Conservation (phyloP, 1,140 invertebrate species). For the Nasonia giraulti region DNA sequence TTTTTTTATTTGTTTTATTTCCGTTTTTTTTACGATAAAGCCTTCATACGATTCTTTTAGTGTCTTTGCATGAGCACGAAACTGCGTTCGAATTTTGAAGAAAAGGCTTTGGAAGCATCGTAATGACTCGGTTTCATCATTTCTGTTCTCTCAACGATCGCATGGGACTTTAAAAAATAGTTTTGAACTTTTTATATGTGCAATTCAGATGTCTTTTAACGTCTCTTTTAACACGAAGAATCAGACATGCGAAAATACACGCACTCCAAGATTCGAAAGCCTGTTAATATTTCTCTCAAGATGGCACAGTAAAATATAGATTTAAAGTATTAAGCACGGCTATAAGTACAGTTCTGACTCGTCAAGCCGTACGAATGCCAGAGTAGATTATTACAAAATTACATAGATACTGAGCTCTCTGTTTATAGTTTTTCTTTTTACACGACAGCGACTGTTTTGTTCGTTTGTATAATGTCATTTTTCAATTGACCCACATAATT, state of each 20-base stretch:
- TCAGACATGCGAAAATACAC: too few relatives aligned
- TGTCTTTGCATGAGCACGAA: conserved; percentile 14
- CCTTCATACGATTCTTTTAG: conserved; percentile 12
- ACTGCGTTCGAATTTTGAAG: conserved; percentile 38
- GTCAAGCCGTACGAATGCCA: conserved; percentile 36
- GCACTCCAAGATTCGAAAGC: too few relatives aligned
- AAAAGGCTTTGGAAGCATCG: neutral
- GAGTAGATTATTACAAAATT: conserved; percentile 19
- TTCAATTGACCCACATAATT: too few relatives aligned
- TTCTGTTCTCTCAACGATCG: neutral
- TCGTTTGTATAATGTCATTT: too few relatives aligned
- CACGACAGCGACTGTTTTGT: too few relatives aligned
- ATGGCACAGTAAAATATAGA: conserved; percentile 25
- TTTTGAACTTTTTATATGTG: neutral
- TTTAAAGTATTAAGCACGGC: neutral
- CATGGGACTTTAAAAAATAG: conserved; percentile 14
- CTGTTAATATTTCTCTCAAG: neutral
- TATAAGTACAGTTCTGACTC: conserved; percentile 31
- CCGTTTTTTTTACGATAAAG: neutral
- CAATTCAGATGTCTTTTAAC: neutral
- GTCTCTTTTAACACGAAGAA: neutral
- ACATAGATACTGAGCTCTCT: neutral
- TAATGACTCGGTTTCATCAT: neutral
- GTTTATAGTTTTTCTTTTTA: too few relatives aligned
- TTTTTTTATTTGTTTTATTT: conserved; percentile 1